Evolutionary conservation across 2,888 invertebrate species (phyloP).

Genomic region (Eristalis arbustorum): DNA sequence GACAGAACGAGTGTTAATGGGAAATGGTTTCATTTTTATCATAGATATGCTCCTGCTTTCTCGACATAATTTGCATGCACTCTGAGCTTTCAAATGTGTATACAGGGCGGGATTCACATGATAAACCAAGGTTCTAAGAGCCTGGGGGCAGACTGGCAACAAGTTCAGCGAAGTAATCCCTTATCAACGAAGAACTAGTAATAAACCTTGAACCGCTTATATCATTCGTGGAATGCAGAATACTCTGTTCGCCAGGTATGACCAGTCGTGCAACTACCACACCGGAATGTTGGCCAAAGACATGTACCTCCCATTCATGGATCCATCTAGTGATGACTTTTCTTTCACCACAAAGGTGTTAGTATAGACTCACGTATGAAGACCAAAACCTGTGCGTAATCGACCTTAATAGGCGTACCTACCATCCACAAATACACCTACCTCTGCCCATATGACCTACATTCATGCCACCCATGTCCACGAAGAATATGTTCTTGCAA

Average conservation of each 20-base stretch:
- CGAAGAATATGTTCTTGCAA: constrained; percentile 43
- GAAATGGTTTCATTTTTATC: background rate
- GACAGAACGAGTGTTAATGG: background rate
- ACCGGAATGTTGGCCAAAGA: too few relatives aligned
- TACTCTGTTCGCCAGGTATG: too few relatives aligned
- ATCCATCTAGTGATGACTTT: background rate
- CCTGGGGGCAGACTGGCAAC: too few relatives aligned
- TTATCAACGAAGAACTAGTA: too few relatives aligned
- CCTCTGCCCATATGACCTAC: constrained; percentile 37
- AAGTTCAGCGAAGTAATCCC: too few relatives aligned
- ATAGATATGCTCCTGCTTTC: background rate
- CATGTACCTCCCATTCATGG: background rate
- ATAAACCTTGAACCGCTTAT: too few relatives aligned
- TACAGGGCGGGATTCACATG: too few relatives aligned
- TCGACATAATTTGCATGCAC: background rate
- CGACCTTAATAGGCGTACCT: background rate
- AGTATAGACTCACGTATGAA: background rate
- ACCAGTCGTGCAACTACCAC: too few relatives aligned
- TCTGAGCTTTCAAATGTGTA: background rate
- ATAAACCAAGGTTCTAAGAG: too few relatives aligned
- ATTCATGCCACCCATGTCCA: constrained; percentile 4
- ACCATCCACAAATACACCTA: background rate
- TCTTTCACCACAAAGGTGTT: background rate
- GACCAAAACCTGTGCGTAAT: constrained; percentile 6
- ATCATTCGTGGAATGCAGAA: too few relatives aligned